Conservation (phyloP, 2,113 vertebrate species). For the Pterocles gutturalis region DNA sequence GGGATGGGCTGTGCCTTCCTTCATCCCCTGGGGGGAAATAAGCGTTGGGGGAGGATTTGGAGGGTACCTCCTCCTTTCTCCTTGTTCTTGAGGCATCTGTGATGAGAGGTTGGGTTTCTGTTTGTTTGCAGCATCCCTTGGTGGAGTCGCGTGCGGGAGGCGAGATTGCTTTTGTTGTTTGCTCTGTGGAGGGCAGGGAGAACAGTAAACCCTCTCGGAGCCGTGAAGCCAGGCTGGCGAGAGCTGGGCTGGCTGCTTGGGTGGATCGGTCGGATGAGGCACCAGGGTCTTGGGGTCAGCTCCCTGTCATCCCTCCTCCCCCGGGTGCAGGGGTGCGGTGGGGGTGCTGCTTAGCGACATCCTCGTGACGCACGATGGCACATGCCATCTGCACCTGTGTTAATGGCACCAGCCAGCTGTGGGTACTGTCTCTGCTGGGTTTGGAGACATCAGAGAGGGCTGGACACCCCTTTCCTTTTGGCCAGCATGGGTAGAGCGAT, state of each 20-base stretch:
- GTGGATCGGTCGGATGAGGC: neutral
- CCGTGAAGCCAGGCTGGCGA: neutral
- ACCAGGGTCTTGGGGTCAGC: fast-evolving
- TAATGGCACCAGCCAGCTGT: neutral
- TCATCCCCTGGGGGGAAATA: neutral
- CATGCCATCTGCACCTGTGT: neutral
- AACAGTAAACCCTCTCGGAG: neutral
- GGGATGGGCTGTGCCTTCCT: neutral
- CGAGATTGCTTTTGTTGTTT: neutral
- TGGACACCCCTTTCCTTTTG: neutral
- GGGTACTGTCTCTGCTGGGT: neutral
- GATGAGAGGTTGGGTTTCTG: neutral
- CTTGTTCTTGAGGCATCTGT: neutral
- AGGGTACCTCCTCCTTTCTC: neutral
- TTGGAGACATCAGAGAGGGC: neutral
- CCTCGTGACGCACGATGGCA: fast-evolving
- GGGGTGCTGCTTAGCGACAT: neutral
- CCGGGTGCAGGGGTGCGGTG: neutral
- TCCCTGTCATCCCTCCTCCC: neutral
- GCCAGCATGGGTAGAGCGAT: fast-evolving
- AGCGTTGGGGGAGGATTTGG: neutral
- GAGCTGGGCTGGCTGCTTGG: neutral
- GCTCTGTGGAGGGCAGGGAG: neutral
- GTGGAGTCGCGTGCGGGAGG: neutral
- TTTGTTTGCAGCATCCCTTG: neutral